Evolutionary conservation across 2,797 vertebrate species (phyloP).

Genomic region (Heliangelus exortis): DNA sequence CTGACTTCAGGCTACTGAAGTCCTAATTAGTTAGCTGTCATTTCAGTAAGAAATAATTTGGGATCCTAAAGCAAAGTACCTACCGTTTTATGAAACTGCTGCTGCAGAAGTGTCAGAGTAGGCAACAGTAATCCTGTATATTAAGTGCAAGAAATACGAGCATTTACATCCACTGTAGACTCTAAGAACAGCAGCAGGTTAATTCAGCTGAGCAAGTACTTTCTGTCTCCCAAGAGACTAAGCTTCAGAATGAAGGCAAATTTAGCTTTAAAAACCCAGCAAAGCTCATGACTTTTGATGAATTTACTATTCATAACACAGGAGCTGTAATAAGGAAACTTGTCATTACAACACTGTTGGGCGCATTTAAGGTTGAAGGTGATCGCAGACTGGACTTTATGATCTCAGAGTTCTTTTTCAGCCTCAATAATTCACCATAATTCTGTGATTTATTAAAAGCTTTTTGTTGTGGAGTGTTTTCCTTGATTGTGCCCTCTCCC

Average conservation of each 20-base stretch:
- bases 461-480: not conserved
- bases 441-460: not conserved
- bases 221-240: not conserved
- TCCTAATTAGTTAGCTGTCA: not conserved
- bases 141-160: not conserved
- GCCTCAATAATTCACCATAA: too few species aligned
- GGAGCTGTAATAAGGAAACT: not conserved
- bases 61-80: not conserved
- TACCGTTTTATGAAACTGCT: not conserved
- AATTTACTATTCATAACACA: not conserved
- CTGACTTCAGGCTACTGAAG: not conserved
- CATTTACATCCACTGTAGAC: not conserved
- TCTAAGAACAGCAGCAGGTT: not conserved
- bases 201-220: not conserved
- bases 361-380: not conserved
- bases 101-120: not conserved
- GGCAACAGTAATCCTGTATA: not conserved
- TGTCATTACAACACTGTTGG: not conserved
- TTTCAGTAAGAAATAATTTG: not conserved
- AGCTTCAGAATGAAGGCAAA: not conserved
- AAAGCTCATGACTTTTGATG: not conserved
- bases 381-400: too few species aligned
- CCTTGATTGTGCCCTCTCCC: not conserved
- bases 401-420: too few species aligned
- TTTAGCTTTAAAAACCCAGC: slow-evolving; percentile 4